Conservation (phyloP, 2,888 invertebrate genomes). For the Tipula lateralis region DNA sequence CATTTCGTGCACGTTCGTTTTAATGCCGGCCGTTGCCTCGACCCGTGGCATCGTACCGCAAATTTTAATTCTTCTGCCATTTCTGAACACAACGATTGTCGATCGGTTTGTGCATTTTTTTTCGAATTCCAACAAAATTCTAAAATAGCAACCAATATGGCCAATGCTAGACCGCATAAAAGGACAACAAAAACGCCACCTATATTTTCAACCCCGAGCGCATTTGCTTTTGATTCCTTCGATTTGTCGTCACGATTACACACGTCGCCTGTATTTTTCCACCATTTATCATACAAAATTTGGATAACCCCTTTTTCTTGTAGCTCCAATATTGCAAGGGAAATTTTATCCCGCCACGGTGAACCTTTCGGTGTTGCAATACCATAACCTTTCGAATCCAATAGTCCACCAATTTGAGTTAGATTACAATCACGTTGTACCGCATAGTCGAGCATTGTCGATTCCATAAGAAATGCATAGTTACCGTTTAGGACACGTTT, state of each 20-base stretch:
- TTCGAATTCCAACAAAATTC: conserved; percentile 94
- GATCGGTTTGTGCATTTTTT: conserved; percentile 76
- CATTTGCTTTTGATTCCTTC: conserved; percentile 89
- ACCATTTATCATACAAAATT: conserved; percentile 95
- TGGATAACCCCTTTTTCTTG: conserved; percentile 93
- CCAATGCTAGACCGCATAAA: conserved; percentile 83
- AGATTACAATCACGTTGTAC: conserved; percentile 94
- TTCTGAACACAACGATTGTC: conserved; percentile 85
- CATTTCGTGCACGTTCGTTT: conserved; percentile 72
- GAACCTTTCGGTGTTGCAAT: conserved; percentile 95
- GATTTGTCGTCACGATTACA: conserved; percentile 83
- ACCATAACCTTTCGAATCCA: conserved; percentile 73
- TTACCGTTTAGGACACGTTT: conserved; percentile 78
- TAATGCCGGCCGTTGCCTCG: conserved; percentile 73
- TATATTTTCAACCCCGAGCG: conserved; percentile 78
- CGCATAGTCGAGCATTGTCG: conserved; percentile 92
- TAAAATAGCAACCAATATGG: conserved; percentile 85
- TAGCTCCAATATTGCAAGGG: conserved; percentile 87
- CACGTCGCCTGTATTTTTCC: conserved; percentile 92
- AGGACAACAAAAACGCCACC: conserved; percentile 96
- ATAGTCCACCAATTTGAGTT: conserved; percentile 87
- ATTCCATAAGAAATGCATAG: conserved; percentile 98
- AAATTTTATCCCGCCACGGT: conserved; percentile 95
- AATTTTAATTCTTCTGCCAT: conserved; percentile 90
- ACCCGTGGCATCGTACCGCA: conserved; percentile 81